phyloP scores from a whole-genome alignment of 2,797 vertebrate species.

The Lagorchestes hirsutus region DNA sequence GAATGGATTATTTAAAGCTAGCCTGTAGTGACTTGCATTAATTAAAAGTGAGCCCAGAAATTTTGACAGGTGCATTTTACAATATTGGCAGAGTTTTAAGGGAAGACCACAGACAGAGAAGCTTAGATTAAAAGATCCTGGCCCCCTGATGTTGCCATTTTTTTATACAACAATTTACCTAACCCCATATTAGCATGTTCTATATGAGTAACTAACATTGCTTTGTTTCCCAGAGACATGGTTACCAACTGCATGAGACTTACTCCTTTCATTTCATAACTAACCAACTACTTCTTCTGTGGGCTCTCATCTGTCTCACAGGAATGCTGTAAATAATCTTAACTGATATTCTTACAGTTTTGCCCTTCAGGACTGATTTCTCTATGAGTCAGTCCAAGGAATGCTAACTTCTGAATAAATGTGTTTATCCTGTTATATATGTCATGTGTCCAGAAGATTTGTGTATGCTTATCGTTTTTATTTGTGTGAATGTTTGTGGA shows the following conservation, averaged over 20 bases:
- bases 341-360: conserved; percentile 29
- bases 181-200: not conserved
- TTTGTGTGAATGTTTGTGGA: not conserved
- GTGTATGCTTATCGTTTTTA: not conserved
- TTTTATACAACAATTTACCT: not conserved
- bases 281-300: conserved; percentile 60
- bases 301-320: conserved; percentile 52
- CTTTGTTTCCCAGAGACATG: conserved; percentile 52
- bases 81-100: not conserved
- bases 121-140: conserved; percentile 22
- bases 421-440: conserved; percentile 15
- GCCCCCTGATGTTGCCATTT: conserved; percentile 20
- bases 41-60: conserved; percentile 24
- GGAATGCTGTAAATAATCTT: conserved; percentile 63
- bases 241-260: conserved; percentile 59
- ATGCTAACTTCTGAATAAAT: conserved; percentile 31
- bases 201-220: conserved; percentile 9
- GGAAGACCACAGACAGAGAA: conserved; percentile 18
- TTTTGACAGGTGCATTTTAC: conserved; percentile 36
- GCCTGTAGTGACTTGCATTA: conserved; percentile 33
- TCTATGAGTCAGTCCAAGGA: conserved; percentile 53
- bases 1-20: conserved; percentile 23
- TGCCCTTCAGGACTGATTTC: conserved; percentile 47
- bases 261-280: conserved; percentile 54
- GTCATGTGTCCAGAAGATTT: not conserved